Percentiles rank a stretch among this genome's conserved stretches.
These are phyloP conservation scores for Oreochromis grahami DNA, from an alignment of 2,797 vertebrate genomes.

Conservation along the genomic window DNA sequence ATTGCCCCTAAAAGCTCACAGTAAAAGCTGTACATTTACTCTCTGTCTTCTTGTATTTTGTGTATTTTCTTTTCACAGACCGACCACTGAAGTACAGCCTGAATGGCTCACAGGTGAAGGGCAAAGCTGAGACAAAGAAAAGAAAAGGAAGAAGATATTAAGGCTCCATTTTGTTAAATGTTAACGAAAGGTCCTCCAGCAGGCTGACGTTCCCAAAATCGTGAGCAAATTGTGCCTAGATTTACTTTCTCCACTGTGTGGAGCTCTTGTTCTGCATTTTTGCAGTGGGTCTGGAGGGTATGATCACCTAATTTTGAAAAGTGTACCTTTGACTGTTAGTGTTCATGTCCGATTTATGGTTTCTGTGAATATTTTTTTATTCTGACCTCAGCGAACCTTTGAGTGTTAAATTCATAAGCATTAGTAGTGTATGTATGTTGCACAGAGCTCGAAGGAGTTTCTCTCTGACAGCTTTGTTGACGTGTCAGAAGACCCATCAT, in stretches of 20 bases:
- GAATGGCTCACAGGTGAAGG: background rate
- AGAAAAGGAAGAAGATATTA: background rate
- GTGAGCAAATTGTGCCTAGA: background rate
- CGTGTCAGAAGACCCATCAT: background rate
- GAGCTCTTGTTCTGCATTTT: conserved; percentile 26
- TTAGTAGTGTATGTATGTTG: background rate
- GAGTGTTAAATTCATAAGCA: background rate
- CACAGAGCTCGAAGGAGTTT: background rate
- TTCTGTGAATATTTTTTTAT: conserved; percentile 12
- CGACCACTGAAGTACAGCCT: conserved; percentile 7
- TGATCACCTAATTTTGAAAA: background rate
- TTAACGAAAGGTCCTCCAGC: background rate
- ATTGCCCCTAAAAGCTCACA: background rate
- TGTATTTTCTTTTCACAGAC: conserved; percentile 28
- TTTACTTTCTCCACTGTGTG: conserved; percentile 42
- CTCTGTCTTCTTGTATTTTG: background rate
- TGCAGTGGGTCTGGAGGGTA: background rate
- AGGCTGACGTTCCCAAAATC: background rate
- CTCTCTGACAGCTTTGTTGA: background rate
- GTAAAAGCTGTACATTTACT: background rate
- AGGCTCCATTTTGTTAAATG: background rate
- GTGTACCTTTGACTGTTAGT: background rate
- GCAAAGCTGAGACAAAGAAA: background rate
- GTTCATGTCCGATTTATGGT: background rate
- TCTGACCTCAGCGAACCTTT: conserved; percentile 28